Base-by-base conservation (phyloP, 2,888 invertebrate genomes). In the Catocala nupta region DNA sequence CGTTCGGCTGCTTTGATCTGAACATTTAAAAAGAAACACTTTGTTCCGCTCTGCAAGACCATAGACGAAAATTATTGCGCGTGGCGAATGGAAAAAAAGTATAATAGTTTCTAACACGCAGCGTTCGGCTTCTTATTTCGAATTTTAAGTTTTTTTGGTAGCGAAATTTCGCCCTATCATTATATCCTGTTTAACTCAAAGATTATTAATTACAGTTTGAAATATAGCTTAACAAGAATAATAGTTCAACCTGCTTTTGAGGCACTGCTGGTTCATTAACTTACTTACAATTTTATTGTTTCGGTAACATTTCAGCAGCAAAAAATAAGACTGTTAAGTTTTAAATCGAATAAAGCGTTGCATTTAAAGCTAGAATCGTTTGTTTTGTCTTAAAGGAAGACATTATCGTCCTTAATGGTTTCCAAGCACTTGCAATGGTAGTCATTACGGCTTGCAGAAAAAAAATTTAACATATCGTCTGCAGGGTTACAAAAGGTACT, bases 11-110 rank as follows among this genome's bases (percentile, higher is more conserved):
- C 65, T 77, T 80, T 81, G 79, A 79, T 65, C 71, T 63, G 55
- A 50, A 49, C 47, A 12, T 10, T 56, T 48, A 10, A 63, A 59
- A 78, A 76, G 64, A 54, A 55, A 55, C 64, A 56, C 70, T 71
- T 78, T 70, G 77, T 80, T 80, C 74, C 76, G 57, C 69, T 60
- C 55, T 57, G 75, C 63, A 70, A 77, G 76, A 77, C 75, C 75
- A 81, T 78, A 68, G 74, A 73, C 69, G 65, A 68, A 75, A 77
- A 81, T 82, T 78, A 85, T 80, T 78, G 77, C 72, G 81, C 81
- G 80, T 84, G 74, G 75, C 84, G 71, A 83, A 87, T 84, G 49
- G 47, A 48, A 39, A 67, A 75, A 76, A 68, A 36, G 59, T 45
- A 66, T 63, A 76, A 78, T 76, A 63, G 79, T 66, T 76, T 61